Base-by-base conservation (phyloP, 2,888 invertebrate genomes). In the Philaethria dido region DNA sequence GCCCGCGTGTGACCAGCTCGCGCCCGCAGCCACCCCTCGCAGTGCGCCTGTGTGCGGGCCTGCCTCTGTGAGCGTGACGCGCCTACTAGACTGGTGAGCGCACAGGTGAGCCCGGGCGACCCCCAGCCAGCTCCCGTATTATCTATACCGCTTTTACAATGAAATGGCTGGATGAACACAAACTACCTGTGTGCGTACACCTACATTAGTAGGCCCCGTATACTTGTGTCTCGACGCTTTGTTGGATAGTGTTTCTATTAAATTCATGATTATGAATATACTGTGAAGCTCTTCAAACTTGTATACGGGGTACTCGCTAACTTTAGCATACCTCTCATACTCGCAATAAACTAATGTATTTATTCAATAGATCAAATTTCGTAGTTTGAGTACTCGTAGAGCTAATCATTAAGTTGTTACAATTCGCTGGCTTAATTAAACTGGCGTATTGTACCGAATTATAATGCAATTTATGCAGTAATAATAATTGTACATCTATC, bases 51-150 rank as follows among this genome's bases (percentile, higher is more conserved):
- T 70, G 66, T 76, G 60, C 54, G 64, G 55, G 64, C 16, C 55
- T 25, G 45, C 44, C 66, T 11, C 65, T 81, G 85, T 64, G 80
- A 65, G 72, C 78, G 77, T 87, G 88, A 86, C 88, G 88, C 85
- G 88, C 86, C 87, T 84, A 85, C 78, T 80, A 83, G 85, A 86
- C 87, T 88, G 80, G 83, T n/a, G n/a, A n/a, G n/a, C n/a, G n/a
- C 80, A 84, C 88, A 89, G 89, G 82, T 83, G 80, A 89, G 91
- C 84, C 90, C 90, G 87, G 88, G 87, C 86, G 84, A 85, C 86
- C 86, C 47, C 83, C 87, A 86, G 86, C 86, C 76, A 74, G 75
- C 74, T 73, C 72, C 72, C 69, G 62, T 72, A 77, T 83, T 86
- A 88, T 88, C 86, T 88, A 87, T 74, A 86, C 81, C 77, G 83